Evolutionary conservation across 2,113 vertebrate species (phyloP), one percentile per base, ranked within the genome.

Genomic region (Cyprinodon brontotheroides): DNA sequence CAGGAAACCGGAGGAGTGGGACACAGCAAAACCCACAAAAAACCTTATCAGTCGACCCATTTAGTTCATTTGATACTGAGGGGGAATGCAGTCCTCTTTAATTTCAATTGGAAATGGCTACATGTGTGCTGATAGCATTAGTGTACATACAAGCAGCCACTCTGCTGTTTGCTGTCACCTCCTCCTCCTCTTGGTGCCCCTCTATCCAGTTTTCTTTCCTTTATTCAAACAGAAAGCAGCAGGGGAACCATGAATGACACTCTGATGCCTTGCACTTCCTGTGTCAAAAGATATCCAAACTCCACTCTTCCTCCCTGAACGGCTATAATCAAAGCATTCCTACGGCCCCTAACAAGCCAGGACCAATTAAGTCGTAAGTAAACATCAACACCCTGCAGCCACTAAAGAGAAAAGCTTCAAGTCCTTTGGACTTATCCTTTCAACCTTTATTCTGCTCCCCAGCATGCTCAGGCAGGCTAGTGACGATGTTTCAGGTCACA

Each of bases 351-450:
- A 77, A 90, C 83, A 88, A 79, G 84, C 82, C 70, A 80, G 83
- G 81, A 38, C 78, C 91, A 86, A 91, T 94, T 93, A 93, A 92
- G 91, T 91, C 88, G 87, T 93, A 92, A 91, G 84, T 72, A 90
- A 92, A 91, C 82, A 83, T 57, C 75, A 87, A 88, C 87, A 90
- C 81, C 85, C 79, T 84, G 78, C 77, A 85, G 79, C 80, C 81
- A 73, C 77, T 63, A 45, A 65, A 65, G 62, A 79, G n/a, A 60
- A 81, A 80, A 64, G 82, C 80, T 70, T 37, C 38, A 39, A 74
- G 70, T 78, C 78, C 80, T 64, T 65, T 68, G 81, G 67, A 74
- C 76, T 80, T 65, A 75, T 77, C 80, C 84, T 47, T 39, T 59
- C 80, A 69, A 73, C 84, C 85, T 68, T 40, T 36, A 79, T 78